Evolutionary conservation across 2,888 invertebrate species (phyloP).

Genomic region (Hyppa rectilinea): DNA sequence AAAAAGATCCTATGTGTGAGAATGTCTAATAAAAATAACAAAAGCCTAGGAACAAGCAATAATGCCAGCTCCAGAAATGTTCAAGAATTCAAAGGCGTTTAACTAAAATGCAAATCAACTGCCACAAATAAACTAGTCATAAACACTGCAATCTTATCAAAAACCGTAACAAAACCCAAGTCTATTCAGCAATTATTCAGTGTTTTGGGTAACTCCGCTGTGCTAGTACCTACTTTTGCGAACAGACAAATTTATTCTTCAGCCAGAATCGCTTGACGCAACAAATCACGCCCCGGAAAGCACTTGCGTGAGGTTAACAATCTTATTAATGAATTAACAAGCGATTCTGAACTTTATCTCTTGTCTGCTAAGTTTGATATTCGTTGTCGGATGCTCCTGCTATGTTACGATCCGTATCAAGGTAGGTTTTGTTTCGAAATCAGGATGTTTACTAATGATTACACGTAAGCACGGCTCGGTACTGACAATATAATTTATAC

Average conservation of each 20-base stretch:
- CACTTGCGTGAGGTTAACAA: conserved; percentile 77
- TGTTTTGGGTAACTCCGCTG: conserved; percentile 54
- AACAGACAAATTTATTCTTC: conserved; percentile 67
- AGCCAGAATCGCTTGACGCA: conserved; percentile 67
- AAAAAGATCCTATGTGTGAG: too few species aligned
- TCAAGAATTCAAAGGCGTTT: conserved; percentile 8
- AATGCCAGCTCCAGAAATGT: neutral
- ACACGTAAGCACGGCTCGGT: conserved; percentile 68
- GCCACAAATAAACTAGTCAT: conserved; percentile 40
- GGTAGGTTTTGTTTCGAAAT: conserved; percentile 73
- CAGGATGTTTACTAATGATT: conserved; percentile 75
- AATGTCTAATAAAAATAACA: neutral
- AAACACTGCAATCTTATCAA: conserved; percentile 54
- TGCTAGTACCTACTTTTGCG: conserved; percentile 41
- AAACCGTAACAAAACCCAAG: conserved; percentile 40
- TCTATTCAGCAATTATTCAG: conserved; percentile 59
- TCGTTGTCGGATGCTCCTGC: conserved; percentile 34
- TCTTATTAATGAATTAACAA: conserved; percentile 65
- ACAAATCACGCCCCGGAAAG: conserved; percentile 79
- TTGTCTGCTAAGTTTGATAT: conserved; percentile 54
- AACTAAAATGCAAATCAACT: conserved; percentile 32
- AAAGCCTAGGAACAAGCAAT: neutral
- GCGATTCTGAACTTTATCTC: conserved; percentile 62
- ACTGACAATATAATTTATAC: conserved; percentile 69
- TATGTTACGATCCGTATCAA: conserved; percentile 58